These are phyloP conservation scores for Daubentonia madagascariensis DNA, from an alignment of 2,113 vertebrate genomes.

Conservation along the genomic window DNA sequence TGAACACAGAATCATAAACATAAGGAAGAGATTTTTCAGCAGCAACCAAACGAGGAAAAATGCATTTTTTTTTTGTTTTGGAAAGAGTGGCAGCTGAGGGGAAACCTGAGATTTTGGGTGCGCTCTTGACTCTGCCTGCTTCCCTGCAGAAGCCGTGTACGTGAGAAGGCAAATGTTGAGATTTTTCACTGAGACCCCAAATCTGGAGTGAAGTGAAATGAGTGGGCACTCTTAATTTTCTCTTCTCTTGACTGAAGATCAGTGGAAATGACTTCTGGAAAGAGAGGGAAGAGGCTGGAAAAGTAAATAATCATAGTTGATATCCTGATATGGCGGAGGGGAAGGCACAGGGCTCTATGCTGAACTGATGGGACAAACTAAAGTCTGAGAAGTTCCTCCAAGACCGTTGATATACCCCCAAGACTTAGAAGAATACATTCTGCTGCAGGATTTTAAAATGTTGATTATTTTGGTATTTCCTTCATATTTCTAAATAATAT, in stretches of 20 bases:
- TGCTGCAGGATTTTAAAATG: not conserved
- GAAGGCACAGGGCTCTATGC: not conserved
- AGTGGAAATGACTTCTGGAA: slow-evolving; percentile 32
- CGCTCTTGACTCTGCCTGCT: not conserved
- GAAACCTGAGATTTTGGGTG: not conserved
- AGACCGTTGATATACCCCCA: not conserved
- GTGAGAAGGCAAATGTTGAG: not conserved
- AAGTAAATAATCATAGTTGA: not conserved
- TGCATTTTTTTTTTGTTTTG: not conserved
- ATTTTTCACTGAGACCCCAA: not conserved
- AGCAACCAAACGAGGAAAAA: not conserved
- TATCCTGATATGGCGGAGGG: not conserved
- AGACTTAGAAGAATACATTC: not conserved
- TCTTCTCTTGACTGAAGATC: not conserved
- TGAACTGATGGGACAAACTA: not conserved
- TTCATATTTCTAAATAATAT: not conserved
- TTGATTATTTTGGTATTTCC: slow-evolving; percentile 5
- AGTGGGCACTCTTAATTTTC: not conserved
- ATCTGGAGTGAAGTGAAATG: not conserved
- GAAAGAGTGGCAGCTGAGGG: not conserved
- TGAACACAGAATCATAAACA: not conserved
- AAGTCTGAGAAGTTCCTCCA: not conserved
- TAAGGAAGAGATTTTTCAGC: not conserved
- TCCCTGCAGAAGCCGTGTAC: not conserved
- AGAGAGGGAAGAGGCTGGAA: not conserved